These are phyloP conservation scores for Epinephelus malabaricus DNA, from an alignment of 2,797 vertebrate species.

Conservation along the genomic window DNA sequence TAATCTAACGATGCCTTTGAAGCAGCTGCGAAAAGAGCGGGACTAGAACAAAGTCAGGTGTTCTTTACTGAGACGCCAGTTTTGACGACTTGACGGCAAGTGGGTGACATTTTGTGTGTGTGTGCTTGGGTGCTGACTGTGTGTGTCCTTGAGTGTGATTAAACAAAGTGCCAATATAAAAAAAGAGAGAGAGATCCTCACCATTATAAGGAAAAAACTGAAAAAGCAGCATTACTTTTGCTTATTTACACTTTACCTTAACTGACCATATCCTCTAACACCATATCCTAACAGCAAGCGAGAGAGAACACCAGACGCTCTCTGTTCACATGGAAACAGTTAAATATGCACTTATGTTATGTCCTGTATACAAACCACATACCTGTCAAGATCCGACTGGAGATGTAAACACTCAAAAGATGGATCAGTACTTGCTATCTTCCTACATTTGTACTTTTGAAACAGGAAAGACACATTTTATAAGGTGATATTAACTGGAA, in stretches of 20 bases:
- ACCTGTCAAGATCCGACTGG: too few relatives aligned
- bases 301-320: too few relatives aligned
- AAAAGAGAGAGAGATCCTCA: not conserved
- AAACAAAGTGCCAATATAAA: not conserved
- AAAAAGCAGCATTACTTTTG: not conserved
- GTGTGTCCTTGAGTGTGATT: slow-evolving; percentile 39
- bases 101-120: slow-evolving; percentile 35
- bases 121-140: slow-evolving; percentile 10
- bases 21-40: slow-evolving; percentile 51
- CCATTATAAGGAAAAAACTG: not conserved
- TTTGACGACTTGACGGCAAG: slow-evolving; percentile 42
- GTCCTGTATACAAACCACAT: too few relatives aligned
- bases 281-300: too few relatives aligned
- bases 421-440: too few relatives aligned
- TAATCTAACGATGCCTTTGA: slow-evolving; percentile 77
- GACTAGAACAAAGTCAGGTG: slow-evolving; percentile 67
- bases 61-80: slow-evolving; percentile 38
- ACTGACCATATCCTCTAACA: too few relatives aligned
- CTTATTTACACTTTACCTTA: not conserved
- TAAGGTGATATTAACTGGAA: too few relatives aligned
- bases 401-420: too few relatives aligned
- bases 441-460: too few relatives aligned
- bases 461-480: too few relatives aligned
- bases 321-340: too few relatives aligned
- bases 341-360: too few relatives aligned